Evolutionary conservation across 2,797 vertebrate genomes (phyloP), one percentile per base, ranked within the genome.

Genomic region (Sitta carolinensis): DNA sequence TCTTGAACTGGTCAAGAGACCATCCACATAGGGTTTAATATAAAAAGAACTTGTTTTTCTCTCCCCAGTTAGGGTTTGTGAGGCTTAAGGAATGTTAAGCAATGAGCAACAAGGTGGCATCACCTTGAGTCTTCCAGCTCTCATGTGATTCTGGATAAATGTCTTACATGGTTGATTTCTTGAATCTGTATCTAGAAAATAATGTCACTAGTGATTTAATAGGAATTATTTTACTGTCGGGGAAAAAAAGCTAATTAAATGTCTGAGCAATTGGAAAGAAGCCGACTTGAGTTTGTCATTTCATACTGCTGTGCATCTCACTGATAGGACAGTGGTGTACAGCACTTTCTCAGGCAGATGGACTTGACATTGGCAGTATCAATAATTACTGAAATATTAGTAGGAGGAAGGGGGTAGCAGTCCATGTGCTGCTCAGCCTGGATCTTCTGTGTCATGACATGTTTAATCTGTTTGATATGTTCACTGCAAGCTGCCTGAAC

Each of bases 281-380:
- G 10, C 48, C 29, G 63, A 3, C 5, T 2, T 11, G 38, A 63
- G 32, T 86, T 63, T 67, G 7, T 78, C 0, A 7, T 66, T 89
- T 66, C 32, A 11, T 59, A 11, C 25, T 64, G 18, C 27, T 55
- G 20, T 32, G 36, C 20, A 18, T 47, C 42, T 57, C 45, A 36
- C 25, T 32, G 36, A 7, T 42, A 13, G 0, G 1, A 6, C 52
- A 32, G n/a, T 22, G 21, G 19, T 36, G 19, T 40, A 12, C 29
- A 80, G 42, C 30, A 20, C 23, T 27, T 42, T 64, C 45, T 70
- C 25, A 43, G 29, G 36, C 38, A 80, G 42, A 27, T 54, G 40
- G 9, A 13, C 14, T 32, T 48, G 34, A 12, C 10, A 1, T 1
- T 50, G 62, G 23, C 40, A 20, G 20, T 70, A 52, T 27, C 48